These are phyloP conservation scores for Thysanoteuthis rhombus DNA, from an alignment of 2,888 invertebrate genomes.

Conservation along the genomic window DNA sequence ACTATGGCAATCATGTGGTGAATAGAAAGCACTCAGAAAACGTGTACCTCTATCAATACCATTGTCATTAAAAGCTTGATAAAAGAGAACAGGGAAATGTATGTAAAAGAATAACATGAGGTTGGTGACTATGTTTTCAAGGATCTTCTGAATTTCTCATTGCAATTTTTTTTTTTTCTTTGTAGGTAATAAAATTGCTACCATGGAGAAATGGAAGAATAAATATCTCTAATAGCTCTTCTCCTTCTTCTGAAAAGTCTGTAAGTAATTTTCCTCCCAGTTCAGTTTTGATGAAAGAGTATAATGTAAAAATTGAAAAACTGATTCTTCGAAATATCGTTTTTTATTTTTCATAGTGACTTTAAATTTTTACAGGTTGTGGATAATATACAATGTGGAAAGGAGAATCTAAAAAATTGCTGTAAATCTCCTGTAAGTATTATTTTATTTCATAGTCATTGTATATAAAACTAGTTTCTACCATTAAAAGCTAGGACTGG, in stretches of 20 bases:
- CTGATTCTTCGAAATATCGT: background rate
- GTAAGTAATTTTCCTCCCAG: background rate
- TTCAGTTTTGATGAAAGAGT: no score
- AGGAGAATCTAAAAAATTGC: background rate
- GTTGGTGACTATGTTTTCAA: no score
- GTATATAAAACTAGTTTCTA: no score
- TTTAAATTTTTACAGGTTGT: background rate
- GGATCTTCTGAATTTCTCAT: background rate
- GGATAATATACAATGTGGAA: background rate
- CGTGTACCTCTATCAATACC: no score
- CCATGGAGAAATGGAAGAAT: constrained; percentile 12
- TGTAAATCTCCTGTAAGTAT: background rate
- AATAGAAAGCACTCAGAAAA: no score
- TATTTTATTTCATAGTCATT: background rate
- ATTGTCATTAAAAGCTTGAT: no score
- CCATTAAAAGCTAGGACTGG: no score
- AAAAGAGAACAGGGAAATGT: no score
- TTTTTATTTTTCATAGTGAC: background rate
- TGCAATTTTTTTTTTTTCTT: background rate
- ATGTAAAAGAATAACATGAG: no score
- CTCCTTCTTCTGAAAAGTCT: background rate
- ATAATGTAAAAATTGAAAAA: background rate
- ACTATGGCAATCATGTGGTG: no score
- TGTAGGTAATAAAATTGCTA: background rate
- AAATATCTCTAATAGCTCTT: background rate